Evolutionary conservation across 2,113 vertebrate species (phyloP).

Genomic region (Sorex araneus): DNA sequence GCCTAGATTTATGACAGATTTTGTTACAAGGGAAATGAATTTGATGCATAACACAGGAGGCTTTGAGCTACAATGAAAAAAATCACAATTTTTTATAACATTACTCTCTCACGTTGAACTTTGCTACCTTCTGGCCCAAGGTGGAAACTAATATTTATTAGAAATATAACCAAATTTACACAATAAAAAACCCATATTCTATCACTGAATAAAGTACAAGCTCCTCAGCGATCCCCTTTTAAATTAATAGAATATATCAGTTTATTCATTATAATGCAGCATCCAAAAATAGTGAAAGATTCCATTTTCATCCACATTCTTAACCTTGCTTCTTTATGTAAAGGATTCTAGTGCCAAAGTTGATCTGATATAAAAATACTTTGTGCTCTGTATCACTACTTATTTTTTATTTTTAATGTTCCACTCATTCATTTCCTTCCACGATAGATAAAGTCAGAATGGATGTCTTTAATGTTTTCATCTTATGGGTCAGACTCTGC

Average conservation of each 20-base stretch:
- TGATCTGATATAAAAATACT: conserved; percentile 51
- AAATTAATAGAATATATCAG: conserved; percentile 77
- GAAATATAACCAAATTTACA: conserved; percentile 78
- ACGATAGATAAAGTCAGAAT: neutral
- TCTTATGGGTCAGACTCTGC: neutral
- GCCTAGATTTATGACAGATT: conserved; percentile 74
- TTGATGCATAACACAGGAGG: conserved; percentile 64
- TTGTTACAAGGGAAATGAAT: conserved; percentile 76
- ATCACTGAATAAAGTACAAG: conserved; percentile 71
- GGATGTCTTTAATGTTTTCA: neutral
- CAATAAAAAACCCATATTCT: conserved; percentile 66
- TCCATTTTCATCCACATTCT: conserved; percentile 58
- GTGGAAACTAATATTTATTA: conserved; percentile 74
- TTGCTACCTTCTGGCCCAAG: conserved; percentile 15
- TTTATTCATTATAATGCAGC: conserved; percentile 62
- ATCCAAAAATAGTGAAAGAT: conserved; percentile 61
- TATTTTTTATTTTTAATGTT: neutral
- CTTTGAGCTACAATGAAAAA: conserved; percentile 67
- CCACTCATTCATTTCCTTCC: neutral
- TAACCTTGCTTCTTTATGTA: conserved; percentile 66
- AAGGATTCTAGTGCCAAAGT: neutral
- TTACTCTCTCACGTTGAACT: conserved; percentile 62
- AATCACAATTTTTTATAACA: conserved; percentile 61
- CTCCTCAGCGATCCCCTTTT: conserved; percentile 62
- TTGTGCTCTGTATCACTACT: neutral